These are phyloP conservation scores for Corvus hawaiiensis DNA, from an alignment of 2,113 vertebrate genomes.

Conservation along the genomic window DNA sequence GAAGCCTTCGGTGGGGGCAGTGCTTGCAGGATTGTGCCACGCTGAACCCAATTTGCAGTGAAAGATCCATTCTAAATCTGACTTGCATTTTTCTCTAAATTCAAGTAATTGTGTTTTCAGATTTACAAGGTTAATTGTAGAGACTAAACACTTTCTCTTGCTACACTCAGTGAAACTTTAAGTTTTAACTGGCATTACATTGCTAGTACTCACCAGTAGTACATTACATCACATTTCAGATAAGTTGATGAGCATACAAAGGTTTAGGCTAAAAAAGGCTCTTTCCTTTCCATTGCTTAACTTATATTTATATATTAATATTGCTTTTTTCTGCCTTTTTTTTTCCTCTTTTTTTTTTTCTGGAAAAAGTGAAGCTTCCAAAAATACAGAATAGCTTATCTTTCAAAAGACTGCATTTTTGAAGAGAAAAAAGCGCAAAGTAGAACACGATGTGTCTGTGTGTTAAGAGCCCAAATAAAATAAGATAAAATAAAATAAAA, in stretches of 20 bases:
- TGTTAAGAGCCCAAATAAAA: neutral
- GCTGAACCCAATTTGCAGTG: neutral
- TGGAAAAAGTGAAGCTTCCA: neutral
- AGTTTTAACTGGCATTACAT: neutral
- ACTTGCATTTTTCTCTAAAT: neutral
- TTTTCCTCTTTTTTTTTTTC: neutral
- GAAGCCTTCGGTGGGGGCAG: neutral
- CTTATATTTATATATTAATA: neutral
- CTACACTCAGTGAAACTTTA: neutral
- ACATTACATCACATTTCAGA: neutral
- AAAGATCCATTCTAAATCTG: neutral
- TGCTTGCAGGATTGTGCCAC: neutral
- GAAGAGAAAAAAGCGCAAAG: neutral
- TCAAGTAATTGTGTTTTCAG: neutral
- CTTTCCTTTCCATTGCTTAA: neutral
- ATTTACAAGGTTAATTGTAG: neutral
- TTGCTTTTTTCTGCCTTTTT: rapidly evolving
- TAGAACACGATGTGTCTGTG: neutral
- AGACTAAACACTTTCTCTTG: neutral
- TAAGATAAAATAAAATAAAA: neutral
- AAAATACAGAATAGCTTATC: neutral
- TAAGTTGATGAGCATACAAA: neutral
- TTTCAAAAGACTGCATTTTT: neutral
- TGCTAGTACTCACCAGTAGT: neutral
- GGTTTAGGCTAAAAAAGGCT: neutral